These are phyloP conservation scores for Xiphydria camelus DNA, from an alignment of 2,888 invertebrate genomes.

Conservation along the genomic window DNA sequence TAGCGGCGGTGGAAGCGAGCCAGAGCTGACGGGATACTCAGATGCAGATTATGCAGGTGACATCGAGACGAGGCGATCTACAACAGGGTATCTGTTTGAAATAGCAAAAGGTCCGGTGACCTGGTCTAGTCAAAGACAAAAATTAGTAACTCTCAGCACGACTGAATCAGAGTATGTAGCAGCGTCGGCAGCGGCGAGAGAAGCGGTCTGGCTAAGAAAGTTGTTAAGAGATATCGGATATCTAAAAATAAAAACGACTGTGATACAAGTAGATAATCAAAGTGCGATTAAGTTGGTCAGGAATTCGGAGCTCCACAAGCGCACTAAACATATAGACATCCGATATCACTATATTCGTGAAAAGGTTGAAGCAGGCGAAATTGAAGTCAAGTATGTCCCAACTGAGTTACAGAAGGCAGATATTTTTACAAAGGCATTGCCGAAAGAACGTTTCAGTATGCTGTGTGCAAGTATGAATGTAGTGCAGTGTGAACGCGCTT, in stretches of 20 bases:
- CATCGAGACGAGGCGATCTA: slow-evolving; percentile 12
- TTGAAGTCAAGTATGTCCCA: neutral
- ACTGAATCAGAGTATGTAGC: neutral
- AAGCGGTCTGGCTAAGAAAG: neutral
- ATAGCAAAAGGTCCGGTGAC: slow-evolving; percentile 3
- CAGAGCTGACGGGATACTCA: slow-evolving; percentile 13
- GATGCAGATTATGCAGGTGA: slow-evolving; percentile 25
- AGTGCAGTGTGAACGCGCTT: neutral
- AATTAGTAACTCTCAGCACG: neutral
- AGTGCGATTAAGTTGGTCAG: neutral
- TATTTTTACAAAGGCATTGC: slow-evolving; percentile 1
- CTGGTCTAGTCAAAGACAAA: neutral
- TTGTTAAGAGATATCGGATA: neutral
- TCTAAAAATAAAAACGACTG: neutral
- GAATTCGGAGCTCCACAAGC: slow-evolving; percentile 4
- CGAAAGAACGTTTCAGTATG: neutral
- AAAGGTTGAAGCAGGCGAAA: neutral
- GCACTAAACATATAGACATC: neutral
- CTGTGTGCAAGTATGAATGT: neutral
- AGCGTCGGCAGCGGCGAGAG: neutral
- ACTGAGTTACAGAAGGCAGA: neutral
- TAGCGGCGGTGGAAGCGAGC: slow-evolving; percentile 12
- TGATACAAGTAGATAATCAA: neutral
- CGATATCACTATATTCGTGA: neutral
- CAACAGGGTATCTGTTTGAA: slow-evolving; percentile 3